Percentiles rank a stretch among this genome's conserved stretches.
These are phyloP conservation scores for Chloroclystis v-ata DNA, from an alignment of 2,888 invertebrate species.

Conservation along the genomic window DNA sequence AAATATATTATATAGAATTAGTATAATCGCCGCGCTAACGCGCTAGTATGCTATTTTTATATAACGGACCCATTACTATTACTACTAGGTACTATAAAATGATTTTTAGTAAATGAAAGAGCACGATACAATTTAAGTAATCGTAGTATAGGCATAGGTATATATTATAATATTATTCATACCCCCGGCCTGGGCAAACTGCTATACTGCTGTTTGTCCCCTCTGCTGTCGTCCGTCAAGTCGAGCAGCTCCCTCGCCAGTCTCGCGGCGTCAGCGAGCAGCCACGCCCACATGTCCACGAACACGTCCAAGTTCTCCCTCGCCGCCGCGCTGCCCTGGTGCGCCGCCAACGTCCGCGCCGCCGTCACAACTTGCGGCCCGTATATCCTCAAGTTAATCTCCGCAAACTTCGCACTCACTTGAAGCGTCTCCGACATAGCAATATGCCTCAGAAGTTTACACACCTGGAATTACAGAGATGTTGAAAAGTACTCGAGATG, in stretches of 20 bases:
- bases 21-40: too few relatives aligned
- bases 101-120: too few relatives aligned
- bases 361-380: slow-evolving; percentile 97
- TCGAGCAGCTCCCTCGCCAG: slow-evolving; percentile 94
- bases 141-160: too few relatives aligned
- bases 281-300: slow-evolving; percentile 96
- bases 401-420: slow-evolving; percentile 97
- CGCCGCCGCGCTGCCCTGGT: slow-evolving; percentile 96
- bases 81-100: too few relatives aligned
- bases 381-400: slow-evolving; percentile 95
- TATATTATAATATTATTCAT: slow-evolving; percentile 42
- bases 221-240: slow-evolving; percentile 79
- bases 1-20: too few relatives aligned
- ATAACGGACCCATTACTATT: too few relatives aligned
- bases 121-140: too few relatives aligned
- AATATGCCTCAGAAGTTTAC: slow-evolving; percentile 96
- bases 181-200: slow-evolving; percentile 97
- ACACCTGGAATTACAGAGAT: slow-evolving; percentile 80
- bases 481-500: slow-evolving; percentile 6
- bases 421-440: slow-evolving; percentile 96
- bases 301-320: slow-evolving; percentile 98
- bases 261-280: slow-evolving; percentile 93
- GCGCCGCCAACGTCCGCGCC: slow-evolving; percentile 92
- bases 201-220: slow-evolving; percentile 83
- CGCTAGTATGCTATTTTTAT: too few relatives aligned